Evolutionary conservation across 2,797 vertebrate species (phyloP).

Genomic region (Parauchenoglanis punctatus): DNA sequence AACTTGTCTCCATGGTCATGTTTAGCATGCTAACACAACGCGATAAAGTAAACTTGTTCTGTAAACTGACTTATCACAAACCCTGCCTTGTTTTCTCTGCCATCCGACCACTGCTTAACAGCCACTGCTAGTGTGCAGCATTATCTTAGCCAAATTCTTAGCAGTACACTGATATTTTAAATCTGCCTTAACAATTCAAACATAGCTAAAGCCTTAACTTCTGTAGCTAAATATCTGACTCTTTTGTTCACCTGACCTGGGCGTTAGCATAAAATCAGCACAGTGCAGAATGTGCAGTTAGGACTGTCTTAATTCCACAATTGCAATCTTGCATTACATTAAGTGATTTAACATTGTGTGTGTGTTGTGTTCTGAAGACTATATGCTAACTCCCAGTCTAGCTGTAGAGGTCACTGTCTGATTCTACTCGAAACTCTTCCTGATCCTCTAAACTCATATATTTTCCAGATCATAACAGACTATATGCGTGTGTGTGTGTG

Average conservation of each 20-base stretch:
- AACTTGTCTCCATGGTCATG: neutral
- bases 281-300: neutral
- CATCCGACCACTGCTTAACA: neutral
- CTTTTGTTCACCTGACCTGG: neutral
- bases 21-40: neutral
- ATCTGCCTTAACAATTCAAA: too few relatives aligned
- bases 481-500: slow-evolving; percentile 21
- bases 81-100: neutral
- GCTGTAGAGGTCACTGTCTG: neutral
- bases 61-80: neutral
- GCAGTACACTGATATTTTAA: too few relatives aligned
- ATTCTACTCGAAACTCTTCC: neutral
- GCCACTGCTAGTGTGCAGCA: neutral
- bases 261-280: neutral
- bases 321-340: neutral
- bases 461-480: neutral
- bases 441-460: neutral
- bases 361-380: neutral
- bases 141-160: neutral
- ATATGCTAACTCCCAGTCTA: neutral
- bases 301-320: neutral
- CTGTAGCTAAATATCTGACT: neutral
- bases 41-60: neutral
- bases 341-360: neutral
- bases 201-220: neutral